Conservation (phyloP, 2,888 invertebrate genomes). For the Agrypnus murinus region DNA sequence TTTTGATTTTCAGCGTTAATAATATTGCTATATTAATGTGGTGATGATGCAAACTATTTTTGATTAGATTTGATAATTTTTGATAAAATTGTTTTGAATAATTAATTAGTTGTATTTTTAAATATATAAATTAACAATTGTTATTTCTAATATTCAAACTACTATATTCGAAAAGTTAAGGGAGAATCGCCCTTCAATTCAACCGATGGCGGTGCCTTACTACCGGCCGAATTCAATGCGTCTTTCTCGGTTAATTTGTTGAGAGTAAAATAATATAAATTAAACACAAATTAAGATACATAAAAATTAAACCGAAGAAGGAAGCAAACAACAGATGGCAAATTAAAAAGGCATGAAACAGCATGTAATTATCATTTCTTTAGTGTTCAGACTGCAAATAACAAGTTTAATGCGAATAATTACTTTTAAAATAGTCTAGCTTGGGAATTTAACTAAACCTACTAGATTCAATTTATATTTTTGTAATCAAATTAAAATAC, state of each 20-base stretch:
- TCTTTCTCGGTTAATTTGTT: conserved; percentile 4
- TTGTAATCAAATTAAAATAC: neutral
- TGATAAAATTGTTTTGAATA: too few species aligned
- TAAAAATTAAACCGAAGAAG: neutral
- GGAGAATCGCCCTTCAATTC: conserved; percentile 19
- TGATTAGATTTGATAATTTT: too few species aligned
- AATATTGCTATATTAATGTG: too few species aligned
- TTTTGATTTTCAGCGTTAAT: too few species aligned
- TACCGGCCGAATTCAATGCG: conserved; percentile 6
- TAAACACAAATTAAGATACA: too few species aligned
- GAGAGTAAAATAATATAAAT: neutral
- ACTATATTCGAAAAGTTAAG: neutral
- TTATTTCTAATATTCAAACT: too few species aligned
- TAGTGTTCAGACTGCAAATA: neutral
- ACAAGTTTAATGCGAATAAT: neutral
- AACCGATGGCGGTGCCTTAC: conserved; percentile 8
- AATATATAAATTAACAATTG: too few species aligned
- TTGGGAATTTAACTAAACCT: neutral
- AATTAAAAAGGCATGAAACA: conserved; percentile 22
- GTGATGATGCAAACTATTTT: too few species aligned
- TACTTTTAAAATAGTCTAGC: neutral
- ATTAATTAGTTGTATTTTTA: too few species aligned
- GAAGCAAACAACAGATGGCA: conserved; percentile 7
- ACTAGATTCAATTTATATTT: neutral
- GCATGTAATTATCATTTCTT: conserved; percentile 7